Evolutionary conservation across 2,113 vertebrate genomes (phyloP), one percentile per base, ranked within the genome.

Genomic region (Anas platyrhynchos): DNA sequence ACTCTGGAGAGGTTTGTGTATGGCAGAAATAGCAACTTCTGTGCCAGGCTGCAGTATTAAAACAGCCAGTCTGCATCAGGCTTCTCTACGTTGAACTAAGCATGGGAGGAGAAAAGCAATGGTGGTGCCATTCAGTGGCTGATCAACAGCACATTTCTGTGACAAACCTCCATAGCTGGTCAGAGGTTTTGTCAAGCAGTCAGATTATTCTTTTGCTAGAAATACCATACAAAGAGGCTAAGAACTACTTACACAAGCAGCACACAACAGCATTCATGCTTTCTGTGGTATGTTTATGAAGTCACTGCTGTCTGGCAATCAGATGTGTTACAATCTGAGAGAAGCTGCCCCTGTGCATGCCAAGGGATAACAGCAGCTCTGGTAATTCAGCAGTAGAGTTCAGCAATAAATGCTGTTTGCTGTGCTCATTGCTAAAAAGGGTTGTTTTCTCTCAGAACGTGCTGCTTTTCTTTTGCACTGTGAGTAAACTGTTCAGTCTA

Each of bases 241-340:
- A 52, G 3, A 38, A 67, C 48, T 78, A 6, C 16, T 86, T 74
- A 27, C 8, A 41, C 52, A 74, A 74, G 25, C 48, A 14, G 44
- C 41, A 75, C 29, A 69, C 3, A 18, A 13, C 25, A 36, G 16
- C 50, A 23, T 26, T 44, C 0, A 0, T 66, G 50, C 21, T 56
- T 71, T 68, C 11, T 26, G 65, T 13, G 18, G 9, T 76, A 20
- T 9, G 46, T 52, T 48, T 54, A 23, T 16, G 9, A 17, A 43
- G 54, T 23, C 86, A 16, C 32, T 66, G 71, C 62, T 88, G 80
- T 65, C 58, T 17, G 29, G n/a, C 63, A 31, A 34, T 52, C 54
- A 83, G 52, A 58, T 1, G 0, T 21, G 21, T 27, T 54, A 43
- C 41, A 55, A 7, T 20, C 36, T 23, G 38, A 32, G 8, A 52